phyloP scores from a whole-genome alignment of 2,113 vertebrate genomes.

The Atrichornis clamosus region DNA sequence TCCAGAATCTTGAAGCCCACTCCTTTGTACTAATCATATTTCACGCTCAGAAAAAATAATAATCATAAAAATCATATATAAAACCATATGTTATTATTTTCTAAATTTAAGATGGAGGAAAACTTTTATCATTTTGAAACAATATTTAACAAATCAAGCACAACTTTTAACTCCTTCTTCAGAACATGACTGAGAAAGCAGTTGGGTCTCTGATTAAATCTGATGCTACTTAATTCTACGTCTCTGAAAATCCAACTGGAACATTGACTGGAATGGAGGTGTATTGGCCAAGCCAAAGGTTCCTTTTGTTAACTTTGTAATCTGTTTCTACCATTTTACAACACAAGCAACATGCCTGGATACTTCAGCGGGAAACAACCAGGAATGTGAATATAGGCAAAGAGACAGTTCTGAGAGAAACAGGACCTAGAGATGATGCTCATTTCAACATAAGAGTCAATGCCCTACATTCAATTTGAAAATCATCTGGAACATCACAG shows the following conservation, averaged over 20 bases:
- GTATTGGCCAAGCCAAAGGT: not conserved
- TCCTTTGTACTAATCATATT: not conserved
- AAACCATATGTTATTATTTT: not conserved
- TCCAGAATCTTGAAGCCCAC: constrained; percentile 9
- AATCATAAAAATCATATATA: not conserved
- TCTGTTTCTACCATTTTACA: not conserved
- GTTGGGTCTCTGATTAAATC: not conserved
- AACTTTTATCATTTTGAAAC: not conserved
- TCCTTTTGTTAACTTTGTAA: not conserved
- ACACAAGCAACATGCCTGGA: not conserved
- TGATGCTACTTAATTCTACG: not conserved
- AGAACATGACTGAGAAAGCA: not conserved
- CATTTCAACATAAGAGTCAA: not conserved
- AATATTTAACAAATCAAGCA: not conserved
- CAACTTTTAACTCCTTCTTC: not conserved
- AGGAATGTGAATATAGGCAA: not conserved
- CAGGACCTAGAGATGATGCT: not conserved
- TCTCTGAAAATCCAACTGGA: not conserved
- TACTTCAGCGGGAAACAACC: not conserved
- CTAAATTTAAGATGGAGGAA: not conserved
- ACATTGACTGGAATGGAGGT: not conserved
- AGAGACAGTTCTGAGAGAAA: not conserved
- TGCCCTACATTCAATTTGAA: not conserved
- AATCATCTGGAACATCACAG: not conserved
- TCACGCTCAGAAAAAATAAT: not conserved